Conservation (phyloP, 1,140 invertebrate genomes). For the Holotrichia oblita region DNA sequence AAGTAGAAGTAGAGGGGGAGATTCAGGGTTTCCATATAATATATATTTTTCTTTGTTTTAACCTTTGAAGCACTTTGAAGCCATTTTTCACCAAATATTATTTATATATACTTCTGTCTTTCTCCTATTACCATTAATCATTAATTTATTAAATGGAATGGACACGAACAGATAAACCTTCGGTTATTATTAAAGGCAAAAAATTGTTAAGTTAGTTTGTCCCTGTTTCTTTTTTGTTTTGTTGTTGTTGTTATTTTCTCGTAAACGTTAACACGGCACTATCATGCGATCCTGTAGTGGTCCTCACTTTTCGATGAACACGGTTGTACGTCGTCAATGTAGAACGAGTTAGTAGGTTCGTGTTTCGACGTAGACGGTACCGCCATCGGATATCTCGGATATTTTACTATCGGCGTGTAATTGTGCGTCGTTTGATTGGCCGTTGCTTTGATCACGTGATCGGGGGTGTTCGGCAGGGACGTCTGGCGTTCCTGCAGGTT, state of each 20-base stretch:
- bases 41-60: no score
- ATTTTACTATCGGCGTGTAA: constrained; percentile 58
- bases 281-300: constrained; percentile 55
- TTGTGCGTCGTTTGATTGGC: constrained; percentile 59
- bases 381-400: constrained; percentile 46
- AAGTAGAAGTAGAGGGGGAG: not conserved
- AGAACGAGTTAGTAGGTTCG: constrained; percentile 49
- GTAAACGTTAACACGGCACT: constrained; percentile 39
- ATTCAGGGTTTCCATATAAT: not conserved
- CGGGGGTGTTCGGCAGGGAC: constrained; percentile 50
- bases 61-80: not conserved
- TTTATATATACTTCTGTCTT: not conserved
- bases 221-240: no score
- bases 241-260: no score
- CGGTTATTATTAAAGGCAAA: constrained; percentile 31
- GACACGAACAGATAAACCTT: constrained; percentile 15
- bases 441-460: constrained; percentile 49
- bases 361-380: constrained; percentile 56
- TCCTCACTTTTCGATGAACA: constrained; percentile 59
- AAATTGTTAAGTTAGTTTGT: no score
- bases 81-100: not conserved
- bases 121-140: no score
- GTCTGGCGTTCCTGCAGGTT: constrained; percentile 58
- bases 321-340: constrained; percentile 60
- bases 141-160: not conserved